Evolutionary conservation across 1,140 invertebrate genomes (phyloP).

Genomic region (Caenorhabditis latens): DNA sequence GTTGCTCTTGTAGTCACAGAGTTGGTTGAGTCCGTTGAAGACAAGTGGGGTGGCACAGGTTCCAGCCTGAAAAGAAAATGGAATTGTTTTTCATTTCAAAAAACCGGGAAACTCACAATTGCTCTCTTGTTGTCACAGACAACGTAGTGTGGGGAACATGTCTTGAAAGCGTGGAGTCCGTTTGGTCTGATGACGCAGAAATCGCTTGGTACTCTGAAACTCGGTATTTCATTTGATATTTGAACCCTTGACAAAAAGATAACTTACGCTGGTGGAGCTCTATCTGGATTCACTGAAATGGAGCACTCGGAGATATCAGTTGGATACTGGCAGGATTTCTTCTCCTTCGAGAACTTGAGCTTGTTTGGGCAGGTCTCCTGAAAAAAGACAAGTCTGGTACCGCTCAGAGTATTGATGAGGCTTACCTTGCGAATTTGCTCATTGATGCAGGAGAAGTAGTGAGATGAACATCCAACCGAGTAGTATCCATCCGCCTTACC

Average conservation of each 20-base stretch:
- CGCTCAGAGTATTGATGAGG: no score
- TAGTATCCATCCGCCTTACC: constrained; percentile 18
- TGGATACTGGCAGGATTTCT: neutral
- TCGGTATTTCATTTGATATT: neutral
- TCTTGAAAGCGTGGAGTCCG: constrained; percentile 15
- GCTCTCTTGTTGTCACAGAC: constrained; percentile 17
- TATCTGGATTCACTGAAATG: neutral
- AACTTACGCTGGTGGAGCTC: constrained; percentile 23
- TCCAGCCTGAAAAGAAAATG: neutral
- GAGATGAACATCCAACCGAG: constrained; percentile 17
- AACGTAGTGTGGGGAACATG: constrained; percentile 2
- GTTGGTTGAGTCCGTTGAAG: neutral
- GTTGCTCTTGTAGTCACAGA: constrained; percentile 28
- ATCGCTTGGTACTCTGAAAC: constrained; percentile 18
- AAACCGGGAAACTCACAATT: neutral
- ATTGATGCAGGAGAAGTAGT: constrained; percentile 28
- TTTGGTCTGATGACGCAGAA: constrained; percentile 38
- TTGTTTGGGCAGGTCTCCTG: constrained; percentile 22
- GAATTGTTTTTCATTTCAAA: neutral
- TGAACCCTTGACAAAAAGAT: no score
- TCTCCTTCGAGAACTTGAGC: neutral
- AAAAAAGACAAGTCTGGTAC: neutral
- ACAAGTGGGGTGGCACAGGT: constrained; percentile 23
- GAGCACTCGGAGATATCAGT: constrained; percentile 4
- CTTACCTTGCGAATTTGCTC: constrained; percentile 20